Evolutionary conservation across 2,797 vertebrate genomes (phyloP).

Genomic region (Cephalopachus bancanus): DNA sequence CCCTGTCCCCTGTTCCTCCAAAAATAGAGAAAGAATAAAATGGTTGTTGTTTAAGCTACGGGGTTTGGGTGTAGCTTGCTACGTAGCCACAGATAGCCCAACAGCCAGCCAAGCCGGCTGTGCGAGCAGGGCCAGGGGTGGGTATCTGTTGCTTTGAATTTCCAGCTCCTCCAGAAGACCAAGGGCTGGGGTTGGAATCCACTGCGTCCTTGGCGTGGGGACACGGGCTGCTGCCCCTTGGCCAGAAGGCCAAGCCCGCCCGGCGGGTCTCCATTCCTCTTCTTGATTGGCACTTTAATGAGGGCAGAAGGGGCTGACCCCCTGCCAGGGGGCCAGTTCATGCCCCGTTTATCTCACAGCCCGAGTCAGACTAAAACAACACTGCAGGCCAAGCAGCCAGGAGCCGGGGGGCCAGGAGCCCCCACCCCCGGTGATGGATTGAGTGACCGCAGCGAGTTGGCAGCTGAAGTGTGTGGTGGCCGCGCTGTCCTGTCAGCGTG

Average conservation of each 20-base stretch:
- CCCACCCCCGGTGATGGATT: constrained; percentile 94
- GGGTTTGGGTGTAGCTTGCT: neutral
- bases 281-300: constrained; percentile 97
- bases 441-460: constrained; percentile 89
- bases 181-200: no score
- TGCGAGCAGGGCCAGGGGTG: neutral
- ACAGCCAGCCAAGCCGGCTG: neutral
- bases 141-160: neutral
- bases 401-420: constrained; percentile 86
- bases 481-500: constrained; percentile 88
- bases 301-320: constrained; percentile 94
- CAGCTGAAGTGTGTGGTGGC: constrained; percentile 91
- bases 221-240: neutral
- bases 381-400: constrained; percentile 88
- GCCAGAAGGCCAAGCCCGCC: constrained; percentile 73
- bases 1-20: no score
- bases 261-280: constrained; percentile 94
- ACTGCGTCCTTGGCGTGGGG: neutral
- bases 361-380: constrained; percentile 92
- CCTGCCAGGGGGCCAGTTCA: constrained; percentile 95
- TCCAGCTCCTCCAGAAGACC: neutral
- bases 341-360: constrained; percentile 95
- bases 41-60: neutral
- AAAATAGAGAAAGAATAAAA: no score
- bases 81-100: neutral